Conservation (phyloP, 2,888 invertebrate species). For the Ormyrus rosae region DNA sequence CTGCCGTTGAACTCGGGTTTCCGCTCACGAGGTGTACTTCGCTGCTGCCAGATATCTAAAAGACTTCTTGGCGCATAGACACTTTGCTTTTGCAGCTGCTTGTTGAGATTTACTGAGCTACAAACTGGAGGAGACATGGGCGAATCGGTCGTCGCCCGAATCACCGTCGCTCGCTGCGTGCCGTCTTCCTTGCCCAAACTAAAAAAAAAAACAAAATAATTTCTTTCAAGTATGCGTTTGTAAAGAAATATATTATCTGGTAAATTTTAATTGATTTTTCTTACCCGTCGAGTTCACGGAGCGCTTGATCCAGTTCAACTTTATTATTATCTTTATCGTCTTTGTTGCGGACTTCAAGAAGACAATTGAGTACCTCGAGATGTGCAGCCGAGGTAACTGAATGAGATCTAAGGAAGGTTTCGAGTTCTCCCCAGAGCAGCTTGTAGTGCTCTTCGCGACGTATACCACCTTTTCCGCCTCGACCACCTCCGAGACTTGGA, state of each 20-base stretch:
- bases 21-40: slow-evolving; percentile 77
- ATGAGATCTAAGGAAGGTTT: slow-evolving; percentile 86
- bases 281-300: slow-evolving; percentile 79
- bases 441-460: slow-evolving; percentile 92
- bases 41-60: slow-evolving; percentile 82
- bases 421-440: slow-evolving; percentile 92
- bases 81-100: slow-evolving; percentile 69
- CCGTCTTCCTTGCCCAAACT: slow-evolving; percentile 72
- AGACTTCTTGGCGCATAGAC: slow-evolving; percentile 78
- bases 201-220: slow-evolving; percentile 14
- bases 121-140: slow-evolving; percentile 88
- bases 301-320: slow-evolving; percentile 80
- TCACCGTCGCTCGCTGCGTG: slow-evolving; percentile 78
- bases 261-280: not conserved
- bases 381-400: slow-evolving; percentile 82
- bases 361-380: slow-evolving; percentile 85
- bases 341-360: slow-evolving; percentile 84
- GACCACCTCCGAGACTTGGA: slow-evolving; percentile 82
- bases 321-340: slow-evolving; percentile 78
- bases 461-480: slow-evolving; percentile 74
- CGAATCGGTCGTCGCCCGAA: slow-evolving; percentile 89
- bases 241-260: not conserved
- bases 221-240: not conserved
- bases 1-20: slow-evolving; percentile 81
- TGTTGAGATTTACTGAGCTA: slow-evolving; percentile 66